A percentile compares a stretch with the other conserved stretches of the same genome.
Conservation (phyloP, 2,113 vertebrate genomes). For the Tupaia tana region DNA sequence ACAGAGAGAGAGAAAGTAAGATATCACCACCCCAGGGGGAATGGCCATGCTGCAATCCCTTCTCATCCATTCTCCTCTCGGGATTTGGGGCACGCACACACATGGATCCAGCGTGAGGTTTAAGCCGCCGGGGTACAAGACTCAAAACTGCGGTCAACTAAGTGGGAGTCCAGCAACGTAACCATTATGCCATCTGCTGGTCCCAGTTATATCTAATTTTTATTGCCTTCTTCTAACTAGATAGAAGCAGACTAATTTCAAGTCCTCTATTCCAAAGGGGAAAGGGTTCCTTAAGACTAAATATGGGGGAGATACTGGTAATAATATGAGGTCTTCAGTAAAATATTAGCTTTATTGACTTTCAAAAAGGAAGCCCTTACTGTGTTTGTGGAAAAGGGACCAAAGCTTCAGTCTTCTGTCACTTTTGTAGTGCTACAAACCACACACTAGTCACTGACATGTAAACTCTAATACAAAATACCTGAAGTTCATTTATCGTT, state of each 20-base stretch:
- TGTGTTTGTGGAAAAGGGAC: not conserved
- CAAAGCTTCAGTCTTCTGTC: not conserved
- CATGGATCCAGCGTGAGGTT: no score
- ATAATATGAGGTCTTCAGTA: not conserved
- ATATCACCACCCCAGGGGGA: no score
- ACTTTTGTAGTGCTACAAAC: slow-evolving; percentile 31
- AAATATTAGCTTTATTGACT: slow-evolving; percentile 31
- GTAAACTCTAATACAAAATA: slow-evolving; percentile 19
- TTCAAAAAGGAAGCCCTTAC: not conserved
- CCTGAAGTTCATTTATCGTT: slow-evolving; percentile 22
- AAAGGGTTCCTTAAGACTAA: not conserved
- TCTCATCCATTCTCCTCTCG: no score
- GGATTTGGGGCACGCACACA: no score
- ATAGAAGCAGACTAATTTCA: slow-evolving; percentile 7
- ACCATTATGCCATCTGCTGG: no score
- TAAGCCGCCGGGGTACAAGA: no score
- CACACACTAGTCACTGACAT: not conserved
- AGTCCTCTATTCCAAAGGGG: slow-evolving; percentile 17
- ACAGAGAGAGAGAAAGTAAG: no score
- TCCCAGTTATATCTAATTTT: not conserved
- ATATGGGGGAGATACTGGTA: not conserved
- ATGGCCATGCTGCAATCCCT: no score
- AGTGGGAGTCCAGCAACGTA: no score
- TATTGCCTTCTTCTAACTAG: slow-evolving; percentile 24
- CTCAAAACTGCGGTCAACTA: no score